Evolutionary conservation across 2,113 vertebrate genomes (phyloP).

Genomic region (Steatornis caripensis): DNA sequence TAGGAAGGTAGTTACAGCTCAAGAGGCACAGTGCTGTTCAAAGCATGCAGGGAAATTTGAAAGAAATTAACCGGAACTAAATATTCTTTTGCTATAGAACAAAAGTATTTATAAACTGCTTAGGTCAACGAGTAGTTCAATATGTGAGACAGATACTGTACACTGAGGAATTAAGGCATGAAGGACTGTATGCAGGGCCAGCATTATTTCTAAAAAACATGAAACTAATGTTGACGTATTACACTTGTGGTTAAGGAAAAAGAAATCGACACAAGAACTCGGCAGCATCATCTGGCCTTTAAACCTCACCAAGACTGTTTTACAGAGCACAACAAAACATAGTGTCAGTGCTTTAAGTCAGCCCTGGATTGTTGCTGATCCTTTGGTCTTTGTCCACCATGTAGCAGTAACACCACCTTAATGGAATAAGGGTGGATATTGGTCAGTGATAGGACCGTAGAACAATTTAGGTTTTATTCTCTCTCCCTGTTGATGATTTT

Average conservation of each 20-base stretch:
- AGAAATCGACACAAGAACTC: background rate
- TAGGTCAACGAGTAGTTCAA: background rate
- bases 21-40: background rate
- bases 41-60: background rate
- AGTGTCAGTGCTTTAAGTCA: background rate
- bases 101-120: background rate
- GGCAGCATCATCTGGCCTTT: background rate
- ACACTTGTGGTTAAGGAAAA: background rate
- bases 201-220: background rate
- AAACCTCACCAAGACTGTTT: background rate
- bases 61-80: background rate
- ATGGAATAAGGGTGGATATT: too few relatives aligned
- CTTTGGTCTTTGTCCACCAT: background rate
- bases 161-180: background rate
- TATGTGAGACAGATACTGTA: background rate
- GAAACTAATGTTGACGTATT: background rate
- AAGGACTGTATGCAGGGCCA: background rate
- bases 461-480: background rate
- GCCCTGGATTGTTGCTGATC: background rate
- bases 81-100: background rate
- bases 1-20: background rate
- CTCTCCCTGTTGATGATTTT: background rate
- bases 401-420: fast-evolving
- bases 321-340: background rate
- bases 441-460: background rate